Percentiles rank a stretch among this genome's conserved stretches.
phyloP scores from a whole-genome alignment of 2,797 vertebrate species.

The Percopsis omiscomaycus region DNA sequence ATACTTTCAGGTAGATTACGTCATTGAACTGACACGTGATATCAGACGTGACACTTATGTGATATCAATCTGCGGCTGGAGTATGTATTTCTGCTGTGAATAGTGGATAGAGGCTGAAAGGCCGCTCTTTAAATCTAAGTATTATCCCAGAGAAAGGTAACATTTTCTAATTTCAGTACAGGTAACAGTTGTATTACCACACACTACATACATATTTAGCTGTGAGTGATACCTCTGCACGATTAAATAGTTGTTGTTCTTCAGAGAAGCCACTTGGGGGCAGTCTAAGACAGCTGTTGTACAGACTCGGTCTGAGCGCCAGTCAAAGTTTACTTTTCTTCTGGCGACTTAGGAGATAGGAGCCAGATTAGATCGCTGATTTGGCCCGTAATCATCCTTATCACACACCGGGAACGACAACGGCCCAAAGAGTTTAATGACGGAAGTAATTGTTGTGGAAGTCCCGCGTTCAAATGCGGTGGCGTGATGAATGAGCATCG shows the following conservation, averaged over 20 bases:
- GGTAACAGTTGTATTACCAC: not conserved
- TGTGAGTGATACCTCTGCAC: not conserved
- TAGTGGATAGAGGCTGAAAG: no score
- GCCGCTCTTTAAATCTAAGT: no score
- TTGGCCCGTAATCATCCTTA: constrained; percentile 73
- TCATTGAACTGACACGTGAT: no score
- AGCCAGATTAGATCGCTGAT: constrained; percentile 65
- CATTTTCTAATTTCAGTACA: not conserved
- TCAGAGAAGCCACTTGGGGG: constrained; percentile 74
- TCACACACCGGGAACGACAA: constrained; percentile 68
- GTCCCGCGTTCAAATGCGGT: constrained; percentile 61
- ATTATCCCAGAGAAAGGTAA: no score
- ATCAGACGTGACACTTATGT: no score
- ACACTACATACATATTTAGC: constrained; percentile 65
- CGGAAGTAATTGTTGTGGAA: constrained; percentile 70
- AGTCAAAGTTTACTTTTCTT: constrained; percentile 64
- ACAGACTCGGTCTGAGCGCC: constrained; percentile 22
- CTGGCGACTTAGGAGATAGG: constrained; percentile 67
- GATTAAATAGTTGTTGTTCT: not conserved
- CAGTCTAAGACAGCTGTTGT: constrained; percentile 81
- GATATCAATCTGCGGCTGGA: no score
- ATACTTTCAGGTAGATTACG: no score
- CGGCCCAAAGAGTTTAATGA: constrained; percentile 68
- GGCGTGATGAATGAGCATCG: constrained; percentile 65
- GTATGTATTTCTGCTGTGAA: no score